Conservation (phyloP, 1,140 invertebrate species). For the Atta colombica region DNA sequence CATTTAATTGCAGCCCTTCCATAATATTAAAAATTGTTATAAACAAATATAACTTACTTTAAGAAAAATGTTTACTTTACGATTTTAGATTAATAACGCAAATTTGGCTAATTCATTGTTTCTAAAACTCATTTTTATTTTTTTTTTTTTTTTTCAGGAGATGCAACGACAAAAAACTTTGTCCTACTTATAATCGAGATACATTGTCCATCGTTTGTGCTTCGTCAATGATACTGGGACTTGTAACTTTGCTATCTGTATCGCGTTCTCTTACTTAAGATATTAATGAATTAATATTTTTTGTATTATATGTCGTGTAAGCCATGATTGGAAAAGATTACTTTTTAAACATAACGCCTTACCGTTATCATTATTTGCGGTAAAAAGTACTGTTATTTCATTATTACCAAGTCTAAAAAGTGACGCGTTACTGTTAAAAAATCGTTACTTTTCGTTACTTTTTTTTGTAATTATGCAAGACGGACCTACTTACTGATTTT, state of each 20-base stretch:
- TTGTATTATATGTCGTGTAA: background rate
- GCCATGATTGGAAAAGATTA: background rate
- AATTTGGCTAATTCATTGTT: background rate
- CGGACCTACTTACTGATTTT: too few relatives aligned
- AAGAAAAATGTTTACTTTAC: background rate
- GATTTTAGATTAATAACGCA: background rate
- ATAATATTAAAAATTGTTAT: background rate
- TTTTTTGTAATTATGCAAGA: too few relatives aligned
- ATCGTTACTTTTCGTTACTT: too few relatives aligned
- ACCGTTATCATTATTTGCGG: too few relatives aligned
- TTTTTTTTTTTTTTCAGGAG: conserved; percentile 86
- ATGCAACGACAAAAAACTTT: conserved; percentile 88
- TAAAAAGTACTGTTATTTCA: too few relatives aligned
- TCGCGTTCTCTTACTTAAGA: conserved; percentile 66
- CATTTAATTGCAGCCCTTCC: background rate
- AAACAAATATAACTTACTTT: background rate
- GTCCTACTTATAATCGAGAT: conserved; percentile 92
- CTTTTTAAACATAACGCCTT: too few relatives aligned
- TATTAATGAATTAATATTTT: background rate
- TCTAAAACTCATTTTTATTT: background rate
- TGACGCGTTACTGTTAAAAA: too few relatives aligned
- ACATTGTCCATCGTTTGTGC: conserved; percentile 92
- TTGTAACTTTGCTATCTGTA: conserved; percentile 87
- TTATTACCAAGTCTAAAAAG: too few relatives aligned
- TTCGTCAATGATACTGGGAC: conserved; percentile 90